Conservation (phyloP, 2,113 vertebrate genomes). For the Nothoprocta pentlandii region DNA sequence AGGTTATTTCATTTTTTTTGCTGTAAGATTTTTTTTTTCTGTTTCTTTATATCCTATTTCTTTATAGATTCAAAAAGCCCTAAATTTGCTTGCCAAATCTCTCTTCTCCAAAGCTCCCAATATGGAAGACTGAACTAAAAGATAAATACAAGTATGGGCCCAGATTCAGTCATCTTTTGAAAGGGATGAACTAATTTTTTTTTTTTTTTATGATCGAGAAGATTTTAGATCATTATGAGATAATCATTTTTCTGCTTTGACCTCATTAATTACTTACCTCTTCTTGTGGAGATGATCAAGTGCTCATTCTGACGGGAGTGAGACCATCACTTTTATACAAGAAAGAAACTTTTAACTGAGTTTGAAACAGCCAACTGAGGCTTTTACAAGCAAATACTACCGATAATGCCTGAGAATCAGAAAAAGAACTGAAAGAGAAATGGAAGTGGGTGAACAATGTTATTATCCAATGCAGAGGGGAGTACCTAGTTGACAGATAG, state of each 20-base stretch:
- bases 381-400: background rate
- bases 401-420: background rate
- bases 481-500: background rate
- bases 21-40: background rate
- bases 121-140: background rate
- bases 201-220: background rate
- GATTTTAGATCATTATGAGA: background rate
- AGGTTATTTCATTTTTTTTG: background rate
- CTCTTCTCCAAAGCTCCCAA: background rate
- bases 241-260: background rate
- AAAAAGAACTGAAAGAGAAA: background rate
- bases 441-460: background rate
- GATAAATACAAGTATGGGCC: background rate
- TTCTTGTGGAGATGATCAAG: background rate
- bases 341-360: background rate
- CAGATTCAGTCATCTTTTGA: background rate
- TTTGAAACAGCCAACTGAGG: background rate
- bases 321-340: background rate
- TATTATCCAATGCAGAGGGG: background rate
- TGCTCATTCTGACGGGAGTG: background rate
- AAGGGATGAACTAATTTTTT: background rate
- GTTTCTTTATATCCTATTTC: background rate
- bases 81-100: background rate
- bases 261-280: background rate
- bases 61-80: background rate